Percentiles rank a stretch among this genome's conserved stretches.
Evolutionary conservation across 2,113 vertebrate genomes (phyloP).

Genomic region (Lagopus muta): DNA sequence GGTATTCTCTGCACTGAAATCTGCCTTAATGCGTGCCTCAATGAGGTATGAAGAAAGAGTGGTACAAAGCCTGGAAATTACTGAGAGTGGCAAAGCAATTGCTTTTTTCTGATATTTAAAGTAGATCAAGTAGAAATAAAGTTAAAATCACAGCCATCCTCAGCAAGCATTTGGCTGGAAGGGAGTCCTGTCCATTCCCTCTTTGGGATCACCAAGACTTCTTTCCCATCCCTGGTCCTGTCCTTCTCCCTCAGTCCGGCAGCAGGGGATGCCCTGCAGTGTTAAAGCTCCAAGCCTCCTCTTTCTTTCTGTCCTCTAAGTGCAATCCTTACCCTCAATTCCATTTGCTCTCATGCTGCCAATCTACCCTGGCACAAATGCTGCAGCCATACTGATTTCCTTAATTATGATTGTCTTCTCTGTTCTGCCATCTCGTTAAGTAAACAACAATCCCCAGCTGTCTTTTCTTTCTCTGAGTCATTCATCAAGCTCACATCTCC

Average conservation of each 20-base stretch:
- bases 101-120: background rate
- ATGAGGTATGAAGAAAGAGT: background rate
- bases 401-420: background rate
- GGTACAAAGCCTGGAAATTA: background rate
- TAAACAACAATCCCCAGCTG: background rate
- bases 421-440: background rate
- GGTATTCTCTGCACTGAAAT: background rate
- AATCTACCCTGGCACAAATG: background rate
- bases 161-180: background rate
- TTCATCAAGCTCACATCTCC: background rate
- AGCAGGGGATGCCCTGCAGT: background rate
- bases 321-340: background rate
- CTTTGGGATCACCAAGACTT: fast-evolving
- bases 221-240: background rate
- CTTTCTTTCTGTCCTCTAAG: background rate
- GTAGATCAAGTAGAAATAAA: background rate
- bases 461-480: background rate
- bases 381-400: background rate
- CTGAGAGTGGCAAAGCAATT: background rate
- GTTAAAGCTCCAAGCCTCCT: background rate
- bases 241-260: too few species aligned
- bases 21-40: background rate
- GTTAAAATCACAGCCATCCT: background rate
- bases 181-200: background rate
- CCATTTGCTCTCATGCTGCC: background rate